Percentiles rank a stretch among this genome's conserved stretches.
These are phyloP conservation scores for Acrossocheilus fasciatus DNA, from an alignment of 2,797 vertebrate species.

Conservation along the genomic window DNA sequence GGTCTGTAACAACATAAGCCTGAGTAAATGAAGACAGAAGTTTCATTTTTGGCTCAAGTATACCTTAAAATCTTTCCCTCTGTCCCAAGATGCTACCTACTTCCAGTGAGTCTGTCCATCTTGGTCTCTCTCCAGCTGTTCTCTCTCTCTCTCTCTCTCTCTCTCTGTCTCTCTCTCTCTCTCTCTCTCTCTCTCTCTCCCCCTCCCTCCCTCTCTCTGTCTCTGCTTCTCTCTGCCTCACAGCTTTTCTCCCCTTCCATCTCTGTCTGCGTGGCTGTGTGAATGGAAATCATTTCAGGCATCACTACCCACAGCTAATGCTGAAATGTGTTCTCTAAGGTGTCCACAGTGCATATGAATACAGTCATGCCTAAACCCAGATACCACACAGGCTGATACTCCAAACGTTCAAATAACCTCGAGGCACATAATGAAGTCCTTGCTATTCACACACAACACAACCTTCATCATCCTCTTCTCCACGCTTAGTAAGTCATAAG, in stretches of 20 bases:
- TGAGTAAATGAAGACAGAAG: not conserved
- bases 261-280: slow-evolving; percentile 64
- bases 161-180: slow-evolving; percentile 22
- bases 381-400: slow-evolving; percentile 59
- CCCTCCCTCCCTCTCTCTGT: slow-evolving; percentile 27
- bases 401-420: slow-evolving; percentile 35
- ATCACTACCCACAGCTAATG: slow-evolving; percentile 77
- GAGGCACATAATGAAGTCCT: slow-evolving; percentile 39
- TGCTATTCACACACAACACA: not conserved
- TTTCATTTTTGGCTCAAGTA: slow-evolving; percentile 5
- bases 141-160: slow-evolving; percentile 17
- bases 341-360: slow-evolving; percentile 76
- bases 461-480: slow-evolving; percentile 23
- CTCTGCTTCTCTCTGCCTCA: slow-evolving; percentile 15
- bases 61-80: not conserved
- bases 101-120: slow-evolving; percentile 23
- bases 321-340: slow-evolving; percentile 74
- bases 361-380: slow-evolving; percentile 72
- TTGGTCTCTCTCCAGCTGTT: slow-evolving; percentile 39
- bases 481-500: slow-evolving; percentile 18
- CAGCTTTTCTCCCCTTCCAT: slow-evolving; percentile 59
- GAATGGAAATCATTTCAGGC: slow-evolving; percentile 80
- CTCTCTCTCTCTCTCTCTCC: slow-evolving; percentile 19
- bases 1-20: not conserved
- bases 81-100: slow-evolving; percentile 9